Conservation (phyloP, 1,140 invertebrate species). For the Caenorhabditis brenneri region DNA sequence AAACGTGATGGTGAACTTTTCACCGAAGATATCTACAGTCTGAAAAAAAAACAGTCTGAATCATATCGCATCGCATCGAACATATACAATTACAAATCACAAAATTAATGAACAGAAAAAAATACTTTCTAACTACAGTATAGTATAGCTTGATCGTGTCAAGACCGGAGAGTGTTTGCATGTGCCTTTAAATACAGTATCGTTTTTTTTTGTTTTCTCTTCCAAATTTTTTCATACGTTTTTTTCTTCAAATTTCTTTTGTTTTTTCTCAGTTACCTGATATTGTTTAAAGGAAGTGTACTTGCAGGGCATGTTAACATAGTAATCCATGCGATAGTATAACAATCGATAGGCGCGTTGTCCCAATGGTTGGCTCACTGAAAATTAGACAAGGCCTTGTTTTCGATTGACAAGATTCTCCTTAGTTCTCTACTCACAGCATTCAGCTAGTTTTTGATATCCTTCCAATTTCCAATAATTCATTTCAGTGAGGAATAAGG, state of each 20-base stretch:
- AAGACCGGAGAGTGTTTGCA: too few relatives aligned
- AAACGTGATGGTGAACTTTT: background rate
- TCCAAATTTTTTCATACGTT: background rate
- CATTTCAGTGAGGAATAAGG: constrained; percentile 16
- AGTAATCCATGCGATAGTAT: background rate
- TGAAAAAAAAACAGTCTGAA: background rate
- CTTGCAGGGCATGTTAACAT: background rate
- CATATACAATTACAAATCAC: background rate
- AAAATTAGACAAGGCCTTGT: background rate
- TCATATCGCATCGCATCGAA: background rate
- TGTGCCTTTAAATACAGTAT: too few relatives aligned
- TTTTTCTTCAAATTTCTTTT: background rate
- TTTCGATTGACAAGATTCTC: background rate
- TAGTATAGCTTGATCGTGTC: too few relatives aligned
- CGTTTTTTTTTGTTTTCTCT: too few relatives aligned
- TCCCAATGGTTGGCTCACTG: background rate
- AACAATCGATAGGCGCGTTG: background rate
- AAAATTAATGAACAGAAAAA: too few relatives aligned
- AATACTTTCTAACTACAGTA: too few relatives aligned
- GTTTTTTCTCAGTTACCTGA: constrained; percentile 2
- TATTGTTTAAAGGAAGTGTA: background rate
- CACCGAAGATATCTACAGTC: constrained; percentile 25
- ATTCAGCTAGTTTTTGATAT: background rate
- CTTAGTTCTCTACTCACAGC: background rate
- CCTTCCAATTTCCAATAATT: constrained; percentile 4